Evolutionary conservation across 2,113 vertebrate species (phyloP), one percentile per base, ranked within the genome.

Genomic region (Gobio gobio): DNA sequence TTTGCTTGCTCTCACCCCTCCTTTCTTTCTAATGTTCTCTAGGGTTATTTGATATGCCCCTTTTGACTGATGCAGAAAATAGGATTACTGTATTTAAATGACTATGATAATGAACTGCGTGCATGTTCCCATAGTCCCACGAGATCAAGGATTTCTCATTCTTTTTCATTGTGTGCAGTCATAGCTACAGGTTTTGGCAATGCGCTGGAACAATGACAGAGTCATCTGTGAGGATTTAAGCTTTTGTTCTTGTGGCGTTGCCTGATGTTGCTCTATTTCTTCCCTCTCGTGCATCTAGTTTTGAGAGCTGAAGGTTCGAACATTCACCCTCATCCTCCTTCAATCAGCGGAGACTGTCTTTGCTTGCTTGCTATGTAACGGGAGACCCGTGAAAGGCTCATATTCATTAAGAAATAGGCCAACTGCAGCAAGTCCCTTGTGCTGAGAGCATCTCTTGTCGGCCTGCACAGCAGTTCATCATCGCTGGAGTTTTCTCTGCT

Each of bases 51-150:
- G 91, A 92, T 92, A 90, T 91, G 93, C 89, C 93, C 80, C 87
- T 93, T 94, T 92, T 94, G 93, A 93, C 94, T 94, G 89, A 93
- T 92, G 95, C 95, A 94, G 95, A 95, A 96, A 96, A 97, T 96
- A 94, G 96, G 96, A 97, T 97, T 97, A 97, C 95, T 96, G 95
- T 96, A 97, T 97, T 96, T 96, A 97, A 96, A 97, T 97, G 94
- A 95, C 95, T 96, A 96, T 96, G 95, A 94, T 96, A 96, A 97
- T 97, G 95, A 96, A 95, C 95, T 95, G 87, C 29, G 83, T 86
- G 86, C 82, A 84, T 85, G 73, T 79, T 89, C 85, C 82, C 81
- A 54, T 85, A 86, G 80, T 87, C 85, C 76, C 87, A 83, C 59
- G 83, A 82, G 86, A 88, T 87, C 82, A 87, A 88, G 84, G 81